Evolutionary conservation across 1,140 invertebrate genomes (phyloP).

Genomic region (Potamilus streckersoni): DNA sequence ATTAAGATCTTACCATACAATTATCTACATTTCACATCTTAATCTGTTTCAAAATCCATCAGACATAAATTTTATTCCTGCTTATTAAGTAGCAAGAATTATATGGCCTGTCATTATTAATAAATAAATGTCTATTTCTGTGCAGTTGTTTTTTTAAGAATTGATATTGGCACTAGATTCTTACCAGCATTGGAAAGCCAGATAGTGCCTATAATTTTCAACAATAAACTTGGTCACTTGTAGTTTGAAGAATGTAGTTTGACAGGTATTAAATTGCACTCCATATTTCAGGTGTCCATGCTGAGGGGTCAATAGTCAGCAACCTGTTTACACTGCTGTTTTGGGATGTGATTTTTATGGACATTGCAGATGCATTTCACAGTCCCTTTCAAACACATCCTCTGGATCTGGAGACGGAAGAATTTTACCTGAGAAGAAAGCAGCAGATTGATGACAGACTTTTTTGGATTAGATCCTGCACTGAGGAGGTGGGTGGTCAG

Average conservation of each 20-base stretch:
- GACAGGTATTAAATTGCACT: not conserved
- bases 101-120: not conserved
- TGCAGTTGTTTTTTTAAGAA: not conserved
- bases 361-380: slow-evolving; percentile 77
- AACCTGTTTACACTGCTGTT: slow-evolving; percentile 79
- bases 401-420: slow-evolving; percentile 75
- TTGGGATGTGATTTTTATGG: slow-evolving; percentile 81
- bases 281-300: slow-evolving; percentile 73
- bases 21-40: no score
- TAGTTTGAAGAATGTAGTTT: not conserved
- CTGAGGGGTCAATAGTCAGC: slow-evolving; percentile 77
- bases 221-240: not conserved
- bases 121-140: not conserved
- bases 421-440: slow-evolving; percentile 76
- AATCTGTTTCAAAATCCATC: no score
- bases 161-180: not conserved
- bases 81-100: no score
- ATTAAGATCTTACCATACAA: no score
- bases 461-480: slow-evolving; percentile 59
- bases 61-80: no score
- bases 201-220: not conserved
- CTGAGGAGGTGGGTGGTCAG: slow-evolving; percentile 38
- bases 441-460: slow-evolving; percentile 72
- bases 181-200: not conserved
- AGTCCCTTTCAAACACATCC: slow-evolving; percentile 77